A percentile compares a stretch with the other conserved stretches of the same genome.
Evolutionary conservation across 2,888 invertebrate species (phyloP).

Genomic region (Drosophila rellima): DNA sequence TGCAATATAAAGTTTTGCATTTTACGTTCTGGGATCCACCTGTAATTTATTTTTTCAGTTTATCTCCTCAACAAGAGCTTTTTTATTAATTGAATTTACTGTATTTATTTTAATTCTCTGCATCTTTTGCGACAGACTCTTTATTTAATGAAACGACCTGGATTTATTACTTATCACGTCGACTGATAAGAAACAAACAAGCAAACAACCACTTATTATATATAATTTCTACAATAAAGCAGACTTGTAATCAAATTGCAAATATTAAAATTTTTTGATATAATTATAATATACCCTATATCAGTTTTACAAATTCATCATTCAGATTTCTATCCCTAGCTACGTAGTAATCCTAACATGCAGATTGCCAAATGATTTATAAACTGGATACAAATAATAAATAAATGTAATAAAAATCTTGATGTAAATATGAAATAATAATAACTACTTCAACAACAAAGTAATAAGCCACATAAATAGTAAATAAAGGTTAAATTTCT

Average conservation of each 20-base stretch:
- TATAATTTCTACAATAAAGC: not conserved
- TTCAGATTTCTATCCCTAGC: not conserved
- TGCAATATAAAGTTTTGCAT: too few relatives aligned
- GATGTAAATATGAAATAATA: not conserved
- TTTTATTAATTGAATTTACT: not conserved
- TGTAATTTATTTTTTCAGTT: not conserved
- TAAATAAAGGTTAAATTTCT: too few relatives aligned
- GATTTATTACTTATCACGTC: not conserved
- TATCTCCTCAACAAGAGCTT: not conserved
- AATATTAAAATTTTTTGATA: not conserved
- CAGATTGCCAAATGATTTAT: not conserved
- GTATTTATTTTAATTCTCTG: not conserved
- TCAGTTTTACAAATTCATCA: not conserved
- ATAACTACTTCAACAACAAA: not conserved
- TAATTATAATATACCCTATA: not conserved
- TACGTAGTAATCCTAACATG: not conserved
- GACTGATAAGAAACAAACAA: not conserved
- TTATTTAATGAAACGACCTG: not conserved
- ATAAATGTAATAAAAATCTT: not conserved
- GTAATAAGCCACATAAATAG: too few relatives aligned
- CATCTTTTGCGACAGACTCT: not conserved
- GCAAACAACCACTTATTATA: not conserved
- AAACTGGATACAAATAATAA: not conserved
- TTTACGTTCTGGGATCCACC: too few relatives aligned
- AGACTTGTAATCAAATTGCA: not conserved